Conservation (phyloP, 2,113 vertebrate genomes). For the Otus sunia region DNA sequence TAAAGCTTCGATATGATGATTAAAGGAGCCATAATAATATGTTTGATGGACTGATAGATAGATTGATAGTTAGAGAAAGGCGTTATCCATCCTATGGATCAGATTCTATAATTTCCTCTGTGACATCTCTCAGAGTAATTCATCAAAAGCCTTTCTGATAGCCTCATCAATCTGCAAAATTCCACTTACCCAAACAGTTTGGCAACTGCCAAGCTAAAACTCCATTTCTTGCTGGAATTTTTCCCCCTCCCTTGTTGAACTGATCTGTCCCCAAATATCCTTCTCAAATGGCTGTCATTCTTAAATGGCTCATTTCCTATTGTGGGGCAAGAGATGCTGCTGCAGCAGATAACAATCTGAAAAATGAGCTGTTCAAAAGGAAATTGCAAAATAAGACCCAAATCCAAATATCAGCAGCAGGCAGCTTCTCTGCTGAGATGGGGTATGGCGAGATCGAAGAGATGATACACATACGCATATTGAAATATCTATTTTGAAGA, state of each 20-base stretch:
- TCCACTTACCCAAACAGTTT: neutral
- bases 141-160: neutral
- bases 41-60: neutral
- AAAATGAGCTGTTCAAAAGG: conserved; percentile 10
- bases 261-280: neutral
- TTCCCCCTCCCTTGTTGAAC: neutral
- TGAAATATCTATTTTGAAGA: neutral
- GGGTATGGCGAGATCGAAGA: neutral
- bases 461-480: neutral
- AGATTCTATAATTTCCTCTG: neutral
- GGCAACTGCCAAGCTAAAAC: neutral
- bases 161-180: neutral
- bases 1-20: neutral
- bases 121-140: neutral
- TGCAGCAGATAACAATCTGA: conserved; percentile 60
- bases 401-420: neutral
- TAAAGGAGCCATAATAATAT: neutral
- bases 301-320: conserved; percentile 36
- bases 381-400: conserved; percentile 52
- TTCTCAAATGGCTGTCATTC: neutral
- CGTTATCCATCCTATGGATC: neutral
- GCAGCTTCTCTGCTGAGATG: neutral
- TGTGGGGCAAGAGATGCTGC: neutral
- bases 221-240: neutral
- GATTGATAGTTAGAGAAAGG: neutral